Base-by-base conservation (phyloP, 2,113 vertebrate species). In the Bucco capensis region DNA sequence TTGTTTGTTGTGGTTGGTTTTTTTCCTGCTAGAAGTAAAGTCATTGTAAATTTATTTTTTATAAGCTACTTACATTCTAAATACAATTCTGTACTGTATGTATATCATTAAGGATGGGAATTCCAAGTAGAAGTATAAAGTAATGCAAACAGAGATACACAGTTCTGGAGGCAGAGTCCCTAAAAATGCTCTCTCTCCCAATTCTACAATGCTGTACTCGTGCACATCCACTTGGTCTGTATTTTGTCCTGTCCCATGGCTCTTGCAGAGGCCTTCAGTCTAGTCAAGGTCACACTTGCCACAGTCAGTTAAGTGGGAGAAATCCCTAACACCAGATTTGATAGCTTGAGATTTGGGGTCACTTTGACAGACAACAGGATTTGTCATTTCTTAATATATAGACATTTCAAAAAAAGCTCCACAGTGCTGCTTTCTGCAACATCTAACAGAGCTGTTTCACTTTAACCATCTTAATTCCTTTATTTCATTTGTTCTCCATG, bases 401-500 rank as follows among this genome's bases (percentile, higher is more conserved):
- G 30, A 62, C 28, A 62, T 82, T 46, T 54, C 42, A 76, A 60
- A 5, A 73, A 66, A 89, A 95, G 6, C 31, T 54, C 50, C 3
- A 2, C 3, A 3, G 28, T 2, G 0, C 42, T 74, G 33, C 42
- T 84, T 78, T 83, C 74, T 64, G 9, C 54, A 58, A 35, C 51
- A 44, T 70, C 71, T 87, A 83, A 66, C 21, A 38, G 67, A 77
- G 12, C 53, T 38, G 51, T 91, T 89, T 76, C 56, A 58, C 47
- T 89, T 87, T 54, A 92, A 70, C 33, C 30, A 60, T 74, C 47
- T 60, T 87, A 90, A 82, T 81, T 88, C 65, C 35, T 78, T 19
- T 33, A 60, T 92, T 95, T 80, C 14, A 54, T 86, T 90, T 96
- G 58, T 90, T 79, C 31, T 89, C 67, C 8, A 1, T 88, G 51